Conservation (phyloP, 2,888 invertebrate genomes). For the Chymomyza procnemis region DNA sequence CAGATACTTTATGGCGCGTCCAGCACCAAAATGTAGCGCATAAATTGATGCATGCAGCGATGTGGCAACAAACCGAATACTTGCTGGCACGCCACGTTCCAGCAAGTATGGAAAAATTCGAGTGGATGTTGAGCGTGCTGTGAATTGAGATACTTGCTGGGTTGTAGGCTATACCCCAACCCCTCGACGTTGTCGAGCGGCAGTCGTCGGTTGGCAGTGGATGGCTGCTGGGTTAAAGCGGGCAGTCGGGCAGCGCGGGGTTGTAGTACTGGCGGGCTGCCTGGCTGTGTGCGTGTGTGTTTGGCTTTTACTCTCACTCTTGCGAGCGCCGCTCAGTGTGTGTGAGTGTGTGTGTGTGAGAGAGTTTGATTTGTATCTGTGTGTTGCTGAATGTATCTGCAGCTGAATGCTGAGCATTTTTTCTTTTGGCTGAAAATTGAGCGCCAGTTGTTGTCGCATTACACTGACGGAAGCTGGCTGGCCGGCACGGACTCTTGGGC, state of each 20-base stretch:
- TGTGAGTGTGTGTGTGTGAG: conserved; percentile 28
- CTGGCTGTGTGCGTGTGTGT: too few species aligned
- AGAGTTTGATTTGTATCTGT: conserved; percentile 35
- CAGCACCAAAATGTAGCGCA: conserved; percentile 73
- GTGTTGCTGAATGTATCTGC: conserved; percentile 47
- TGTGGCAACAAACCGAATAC: conserved; percentile 36
- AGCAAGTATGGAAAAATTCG: conserved; percentile 61
- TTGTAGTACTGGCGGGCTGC: not conserved
- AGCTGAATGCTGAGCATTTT: conserved; percentile 18
- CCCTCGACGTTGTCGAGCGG: conserved; percentile 40
- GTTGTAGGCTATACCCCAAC: conserved; percentile 49
- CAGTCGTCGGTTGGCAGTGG: conserved; percentile 38
- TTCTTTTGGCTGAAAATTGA: not conserved
- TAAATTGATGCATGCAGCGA: conserved; percentile 26
- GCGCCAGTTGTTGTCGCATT: not conserved
- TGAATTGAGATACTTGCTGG: conserved; percentile 63
- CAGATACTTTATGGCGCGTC: conserved; percentile 74
- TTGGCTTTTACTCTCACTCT: conserved; percentile 9
- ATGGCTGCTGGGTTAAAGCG: conserved; percentile 4
- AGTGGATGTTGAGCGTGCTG: conserved; percentile 21
- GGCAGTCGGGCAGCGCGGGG: not conserved
- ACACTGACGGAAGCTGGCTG: not conserved
- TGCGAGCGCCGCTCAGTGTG: not conserved
- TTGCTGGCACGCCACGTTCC: conserved; percentile 62
- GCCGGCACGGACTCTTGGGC: conserved; percentile 35